A percentile compares a stretch with the other conserved stretches of the same genome.
These are phyloP conservation scores for Brenthis hecate DNA, from an alignment of 2,888 invertebrate genomes.

Conservation along the genomic window DNA sequence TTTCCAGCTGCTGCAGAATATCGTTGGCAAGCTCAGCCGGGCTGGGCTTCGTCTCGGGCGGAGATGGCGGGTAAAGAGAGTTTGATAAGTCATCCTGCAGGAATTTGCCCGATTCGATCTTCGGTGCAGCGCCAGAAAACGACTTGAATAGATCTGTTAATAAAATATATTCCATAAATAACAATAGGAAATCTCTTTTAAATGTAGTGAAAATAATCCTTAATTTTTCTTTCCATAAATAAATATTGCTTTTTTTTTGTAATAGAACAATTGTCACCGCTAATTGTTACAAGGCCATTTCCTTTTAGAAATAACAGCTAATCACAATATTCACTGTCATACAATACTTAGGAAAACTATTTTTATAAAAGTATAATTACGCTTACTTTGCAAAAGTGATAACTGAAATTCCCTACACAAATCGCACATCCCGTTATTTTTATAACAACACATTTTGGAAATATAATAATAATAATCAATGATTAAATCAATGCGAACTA, in stretches of 20 bases:
- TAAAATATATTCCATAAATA: not conserved
- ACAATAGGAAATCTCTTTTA: not conserved
- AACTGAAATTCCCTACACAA: slow-evolving; percentile 76
- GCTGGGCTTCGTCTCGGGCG: slow-evolving; percentile 69
- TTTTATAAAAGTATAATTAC: slow-evolving; percentile 30
- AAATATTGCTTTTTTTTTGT: not conserved
- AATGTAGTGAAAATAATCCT: slow-evolving; percentile 8
- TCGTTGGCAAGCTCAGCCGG: slow-evolving; percentile 84
- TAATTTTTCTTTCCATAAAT: not conserved
- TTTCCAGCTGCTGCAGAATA: slow-evolving; percentile 86
- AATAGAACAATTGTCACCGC: too few species aligned
- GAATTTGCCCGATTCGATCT: slow-evolving; percentile 60
- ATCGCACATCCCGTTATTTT: slow-evolving; percentile 74
- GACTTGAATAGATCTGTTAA: slow-evolving; percentile 69
- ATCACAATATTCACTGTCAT: not conserved
- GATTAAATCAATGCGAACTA: slow-evolving; percentile 30
- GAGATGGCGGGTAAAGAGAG: slow-evolving; percentile 71
- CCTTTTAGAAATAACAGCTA: not conserved
- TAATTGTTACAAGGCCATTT: too few species aligned
- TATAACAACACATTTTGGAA: slow-evolving; percentile 75
- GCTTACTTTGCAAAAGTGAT: slow-evolving; percentile 72
- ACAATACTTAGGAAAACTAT: not conserved
- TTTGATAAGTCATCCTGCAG: slow-evolving; percentile 59
- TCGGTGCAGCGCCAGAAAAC: slow-evolving; percentile 68
- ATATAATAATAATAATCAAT: slow-evolving; percentile 27